These are phyloP conservation scores for Selene dorsalis DNA, from an alignment of 2,797 vertebrate genomes.

Conservation along the genomic window DNA sequence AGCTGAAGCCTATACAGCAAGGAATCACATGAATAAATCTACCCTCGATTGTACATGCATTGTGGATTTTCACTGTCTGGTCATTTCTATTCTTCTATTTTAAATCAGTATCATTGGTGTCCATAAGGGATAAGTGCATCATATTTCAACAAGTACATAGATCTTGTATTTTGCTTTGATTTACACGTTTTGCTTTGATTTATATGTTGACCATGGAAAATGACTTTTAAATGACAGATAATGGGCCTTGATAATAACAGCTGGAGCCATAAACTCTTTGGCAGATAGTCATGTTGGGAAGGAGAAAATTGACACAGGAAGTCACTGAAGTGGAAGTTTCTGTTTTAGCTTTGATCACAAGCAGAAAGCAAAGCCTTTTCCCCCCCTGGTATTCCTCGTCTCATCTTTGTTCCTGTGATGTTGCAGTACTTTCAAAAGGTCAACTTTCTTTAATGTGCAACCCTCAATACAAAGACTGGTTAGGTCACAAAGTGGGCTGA, in stretches of 20 bases:
- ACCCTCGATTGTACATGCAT: too few relatives aligned
- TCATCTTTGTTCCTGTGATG: slow-evolving; percentile 15
- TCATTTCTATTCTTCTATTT: neutral
- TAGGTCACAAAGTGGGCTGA: neutral
- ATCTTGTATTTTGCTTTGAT: neutral
- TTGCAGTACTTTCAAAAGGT: neutral
- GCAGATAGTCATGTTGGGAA: neutral
- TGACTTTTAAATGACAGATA: neutral
- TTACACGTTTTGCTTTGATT: slow-evolving; percentile 10
- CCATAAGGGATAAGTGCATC: neutral
- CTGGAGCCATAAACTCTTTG: neutral
- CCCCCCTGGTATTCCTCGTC: neutral
- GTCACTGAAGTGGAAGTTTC: slow-evolving; percentile 14
- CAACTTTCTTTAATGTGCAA: neutral
- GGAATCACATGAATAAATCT: neutral
- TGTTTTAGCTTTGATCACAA: slow-evolving; percentile 26
- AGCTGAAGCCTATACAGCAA: neutral
- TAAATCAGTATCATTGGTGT: slow-evolving; percentile 1
- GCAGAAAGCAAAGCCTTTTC: slow-evolving; percentile 9
- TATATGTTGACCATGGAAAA: neutral
- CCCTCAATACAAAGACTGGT: slow-evolving; percentile 4
- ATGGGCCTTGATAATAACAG: slow-evolving; percentile 1
- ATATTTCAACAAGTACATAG: too few relatives aligned
- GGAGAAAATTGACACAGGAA: slow-evolving; percentile 10
- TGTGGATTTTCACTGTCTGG: neutral